Base-by-base conservation (phyloP, 2,113 vertebrate species). In the Sceloporus undulatus region DNA sequence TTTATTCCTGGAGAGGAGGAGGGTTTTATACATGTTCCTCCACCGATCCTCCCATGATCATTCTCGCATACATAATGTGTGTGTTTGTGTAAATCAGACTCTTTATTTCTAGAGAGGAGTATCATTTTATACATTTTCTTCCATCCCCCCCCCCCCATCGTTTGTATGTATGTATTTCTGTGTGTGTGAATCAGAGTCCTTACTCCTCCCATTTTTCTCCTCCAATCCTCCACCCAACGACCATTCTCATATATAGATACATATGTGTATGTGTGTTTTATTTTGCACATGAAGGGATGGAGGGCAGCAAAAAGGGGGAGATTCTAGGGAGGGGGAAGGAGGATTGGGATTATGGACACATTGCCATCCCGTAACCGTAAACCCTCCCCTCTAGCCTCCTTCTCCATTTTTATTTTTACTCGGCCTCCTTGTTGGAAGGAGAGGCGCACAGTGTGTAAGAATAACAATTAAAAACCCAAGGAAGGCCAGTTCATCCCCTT, bases 281-380 rank as follows among this genome's bases (percentile, higher is more conserved):
- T 73, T 54, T 34, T 73, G 66, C 18, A 71, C 38, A 48, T 52
- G 18, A 48, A 48, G 66, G 29, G 40, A 48, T 48, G 48, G 48
- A 48, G 48, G 48, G 11, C 3, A 18, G 66, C 9, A 1, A 23
- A 68, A 16, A n/a, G 59, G 13, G n/a, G n/a, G 25, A 54, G 48
- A 14, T 70, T 48, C 59, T 21, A 23, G 40, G 29, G 93, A 88
- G 74, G 87, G 90, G 68, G 82, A 75, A 62, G 29, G 70, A 85
- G 87, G 85, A 79, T 90, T 68, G 9, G 59, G 68, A n/a, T 14
- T 42, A 21, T 11, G 4, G 48, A 9, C 70, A 56, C 68, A 16
- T 68, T 73, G 87, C 89, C 88, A 48, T 48, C 82, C 29, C 85
- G 54, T 54, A 19, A 27, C 2, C 2, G 79, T 34, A 34, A 34